Evolutionary conservation across 1,140 invertebrate genomes (phyloP).

Genomic region (Trachymyrmex cornetzi): DNA sequence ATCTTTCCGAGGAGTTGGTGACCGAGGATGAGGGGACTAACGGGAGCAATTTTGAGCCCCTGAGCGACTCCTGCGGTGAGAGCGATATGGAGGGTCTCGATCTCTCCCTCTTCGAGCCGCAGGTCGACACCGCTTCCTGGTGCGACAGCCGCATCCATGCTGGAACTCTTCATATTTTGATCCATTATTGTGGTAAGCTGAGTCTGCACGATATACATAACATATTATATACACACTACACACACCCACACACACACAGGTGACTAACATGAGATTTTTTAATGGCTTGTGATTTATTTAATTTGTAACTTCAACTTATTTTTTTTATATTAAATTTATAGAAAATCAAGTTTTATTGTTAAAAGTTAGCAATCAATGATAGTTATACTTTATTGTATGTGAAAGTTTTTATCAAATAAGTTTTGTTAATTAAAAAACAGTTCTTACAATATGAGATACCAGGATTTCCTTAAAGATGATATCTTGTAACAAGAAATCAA

Average conservation of each 20-base stretch:
- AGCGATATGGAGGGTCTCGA: slow-evolving; percentile 91
- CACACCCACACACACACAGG: neutral
- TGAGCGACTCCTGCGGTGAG: slow-evolving; percentile 85
- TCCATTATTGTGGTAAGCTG: slow-evolving; percentile 84
- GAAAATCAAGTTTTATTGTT: no score
- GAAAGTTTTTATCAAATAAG: no score
- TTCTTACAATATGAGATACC: no score
- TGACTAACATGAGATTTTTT: no score
- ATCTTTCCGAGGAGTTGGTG: slow-evolving; percentile 66
- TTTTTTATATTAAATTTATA: no score
- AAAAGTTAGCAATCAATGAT: no score
- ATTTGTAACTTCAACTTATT: no score
- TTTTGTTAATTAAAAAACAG: no score
- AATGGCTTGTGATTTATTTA: no score
- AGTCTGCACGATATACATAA: slow-evolving; percentile 27
- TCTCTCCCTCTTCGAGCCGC: slow-evolving; percentile 90
- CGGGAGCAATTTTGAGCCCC: slow-evolving; percentile 78
- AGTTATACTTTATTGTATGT: no score
- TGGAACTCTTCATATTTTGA: slow-evolving; percentile 83
- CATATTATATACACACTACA: neutral
- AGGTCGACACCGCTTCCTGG: slow-evolving; percentile 85
- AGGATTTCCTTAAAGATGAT: no score
- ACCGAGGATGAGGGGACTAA: slow-evolving; percentile 73
- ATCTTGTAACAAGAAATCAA: no score
- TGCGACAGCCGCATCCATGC: slow-evolving; percentile 83